phyloP scores from a whole-genome alignment of 2,888 invertebrate genomes.

The Lithodes maja region DNA sequence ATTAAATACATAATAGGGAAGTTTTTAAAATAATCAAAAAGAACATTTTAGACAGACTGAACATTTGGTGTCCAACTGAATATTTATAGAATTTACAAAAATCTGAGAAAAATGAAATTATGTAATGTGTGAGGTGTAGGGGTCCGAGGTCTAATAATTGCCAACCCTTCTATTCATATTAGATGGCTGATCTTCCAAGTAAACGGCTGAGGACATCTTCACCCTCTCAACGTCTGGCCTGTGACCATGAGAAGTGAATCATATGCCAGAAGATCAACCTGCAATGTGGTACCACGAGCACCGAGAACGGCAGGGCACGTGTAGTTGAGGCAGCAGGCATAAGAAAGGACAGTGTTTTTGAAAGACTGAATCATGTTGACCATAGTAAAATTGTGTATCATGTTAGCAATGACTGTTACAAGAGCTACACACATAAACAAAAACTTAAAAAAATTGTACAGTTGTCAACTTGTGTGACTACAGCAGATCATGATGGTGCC shows the following conservation, averaged over 20 bases:
- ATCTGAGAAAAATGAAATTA: too few species aligned
- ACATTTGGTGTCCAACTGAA: neutral
- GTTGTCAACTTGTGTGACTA: neutral
- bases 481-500: neutral
- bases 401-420: constrained; percentile 1
- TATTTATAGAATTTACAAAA: too few species aligned
- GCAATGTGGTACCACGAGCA: constrained; percentile 22
- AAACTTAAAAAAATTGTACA: neutral
- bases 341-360: constrained; percentile 12
- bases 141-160: constrained; percentile 10
- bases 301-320: neutral
- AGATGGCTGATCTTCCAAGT: constrained; percentile 11
- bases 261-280: constrained; percentile 17
- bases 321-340: neutral
- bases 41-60: neutral
- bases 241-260: constrained; percentile 11
- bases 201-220: constrained; percentile 22
- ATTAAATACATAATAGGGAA: too few species aligned
- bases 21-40: neutral
- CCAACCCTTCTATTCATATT: constrained; percentile 15
- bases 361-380: neutral
- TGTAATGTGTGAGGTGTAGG: neutral
- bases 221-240: constrained; percentile 25
- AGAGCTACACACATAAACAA: neutral
- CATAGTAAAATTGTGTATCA: neutral